Percentiles rank a stretch among this genome's conserved stretches.
These are phyloP conservation scores for Trichechus manatus DNA, from an alignment of 2,113 vertebrate genomes.

Conservation along the genomic window DNA sequence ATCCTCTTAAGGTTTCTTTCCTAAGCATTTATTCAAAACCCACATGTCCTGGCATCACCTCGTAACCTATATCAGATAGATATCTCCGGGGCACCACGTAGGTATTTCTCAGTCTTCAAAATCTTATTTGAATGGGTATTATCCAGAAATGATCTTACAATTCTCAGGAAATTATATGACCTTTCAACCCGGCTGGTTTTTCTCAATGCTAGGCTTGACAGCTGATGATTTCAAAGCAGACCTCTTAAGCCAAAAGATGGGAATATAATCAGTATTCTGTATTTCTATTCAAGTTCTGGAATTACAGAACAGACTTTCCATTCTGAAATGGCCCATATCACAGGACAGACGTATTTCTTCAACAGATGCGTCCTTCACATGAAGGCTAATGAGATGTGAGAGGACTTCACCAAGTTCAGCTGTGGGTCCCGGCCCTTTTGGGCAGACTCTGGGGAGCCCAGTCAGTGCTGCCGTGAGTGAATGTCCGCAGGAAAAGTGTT, in stretches of 20 bases:
- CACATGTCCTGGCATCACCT: not conserved
- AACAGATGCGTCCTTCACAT: not conserved
- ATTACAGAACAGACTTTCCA: not conserved
- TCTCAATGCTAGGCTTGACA: not conserved
- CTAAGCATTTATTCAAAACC: not conserved
- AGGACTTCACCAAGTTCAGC: accelerated
- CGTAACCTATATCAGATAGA: not conserved
- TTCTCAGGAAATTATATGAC: not conserved
- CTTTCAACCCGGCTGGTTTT: not conserved
- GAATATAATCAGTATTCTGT: not conserved
- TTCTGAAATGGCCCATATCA: not conserved
- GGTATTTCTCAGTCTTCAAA: not conserved
- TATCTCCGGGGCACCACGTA: not conserved
- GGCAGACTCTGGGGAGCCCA: not conserved
- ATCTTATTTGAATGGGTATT: not conserved
- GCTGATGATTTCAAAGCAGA: not conserved
- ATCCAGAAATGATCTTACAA: not conserved
- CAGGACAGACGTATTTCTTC: not conserved
- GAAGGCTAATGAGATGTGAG: not conserved
- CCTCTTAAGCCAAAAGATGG: not conserved
- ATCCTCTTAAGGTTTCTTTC: not conserved
- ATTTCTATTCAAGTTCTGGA: not conserved
- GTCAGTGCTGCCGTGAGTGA: not conserved
- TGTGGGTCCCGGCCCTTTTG: accelerated
- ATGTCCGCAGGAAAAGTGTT: accelerated